Evolutionary conservation across 2,888 invertebrate genomes (phyloP), one percentile per base, ranked within the genome.

Genomic region (Hetaerina titia): DNA sequence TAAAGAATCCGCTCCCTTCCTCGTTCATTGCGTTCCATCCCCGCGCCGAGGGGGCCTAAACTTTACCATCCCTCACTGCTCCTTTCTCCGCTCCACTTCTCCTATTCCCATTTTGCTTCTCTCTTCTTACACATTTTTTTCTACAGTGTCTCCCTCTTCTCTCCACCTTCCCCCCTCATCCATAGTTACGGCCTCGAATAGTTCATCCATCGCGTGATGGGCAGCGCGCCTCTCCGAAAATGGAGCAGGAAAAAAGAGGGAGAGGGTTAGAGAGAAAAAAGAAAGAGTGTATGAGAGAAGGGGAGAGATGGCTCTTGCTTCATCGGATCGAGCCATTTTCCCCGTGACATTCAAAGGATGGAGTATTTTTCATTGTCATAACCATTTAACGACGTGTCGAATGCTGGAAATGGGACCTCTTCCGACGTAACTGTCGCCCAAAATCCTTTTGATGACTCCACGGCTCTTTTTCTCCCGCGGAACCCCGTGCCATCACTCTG

Each of bases 341-440:
- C 58, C n/a, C 58, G 89, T 89, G 89, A 89, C 57, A 89, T 89
- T 89, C 58, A 89, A 89, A 58, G 89, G 89, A 89, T n/a, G 58
- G 58, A 89, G 56, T 57, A 58, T 89, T 89, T 89, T 89, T 89
- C 89, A 58, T 89, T 31, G 58, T n/a, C 58, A 89, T 89, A 89
- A 89, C 89, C 89, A 89, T 89, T 89, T 89, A 89, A 89, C 58
- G 89, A 58, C 89, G 89, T 89, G 89, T 89, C 89, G 89, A 89
- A 89, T n/a, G 89, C n/a, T 58, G 89, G 58, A 58, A 89, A 89
- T 89, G 89, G 56, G 56, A 13, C 57, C 89, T 89, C 57, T 56
- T 58, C n/a, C 89, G 89, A 89, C 22, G 56, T 56, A 58, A 56
- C n/a, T 58, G 56, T 57, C 89, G n/a, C 22, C 57, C 89, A n/a